Percentiles rank a stretch among this genome's conserved stretches.
phyloP scores from a whole-genome alignment of 2,888 invertebrate genomes.

The Rhodophaea formosa region DNA sequence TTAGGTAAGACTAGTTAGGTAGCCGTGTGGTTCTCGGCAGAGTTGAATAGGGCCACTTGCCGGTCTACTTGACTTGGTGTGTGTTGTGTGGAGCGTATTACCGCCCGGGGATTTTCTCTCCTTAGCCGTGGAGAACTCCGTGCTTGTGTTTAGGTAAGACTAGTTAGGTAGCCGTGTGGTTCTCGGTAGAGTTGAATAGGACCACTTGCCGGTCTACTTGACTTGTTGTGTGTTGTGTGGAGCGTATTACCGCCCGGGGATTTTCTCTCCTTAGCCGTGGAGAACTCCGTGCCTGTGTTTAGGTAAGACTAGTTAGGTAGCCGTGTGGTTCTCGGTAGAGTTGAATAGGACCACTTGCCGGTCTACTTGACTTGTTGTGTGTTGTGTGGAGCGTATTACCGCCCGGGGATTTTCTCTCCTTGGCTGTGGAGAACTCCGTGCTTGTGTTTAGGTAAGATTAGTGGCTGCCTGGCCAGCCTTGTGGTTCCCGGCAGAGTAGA shows the following conservation, averaged over 20 bases:
- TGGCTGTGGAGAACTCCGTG: slow-evolving; percentile 90
- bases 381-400: too few species aligned
- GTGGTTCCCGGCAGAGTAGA: slow-evolving; percentile 13
- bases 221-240: too few species aligned
- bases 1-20: too few species aligned
- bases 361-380: too few species aligned
- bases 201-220: too few species aligned
- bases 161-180: too few species aligned
- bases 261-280: slow-evolving; percentile 92
- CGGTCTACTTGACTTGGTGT: too few species aligned
- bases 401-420: slow-evolving; percentile 88
- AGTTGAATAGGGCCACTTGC: too few species aligned
- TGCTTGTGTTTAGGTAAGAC: slow-evolving; percentile 82
- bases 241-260: slow-evolving; percentile 76
- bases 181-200: slow-evolving; percentile 10
- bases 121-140: slow-evolving; percentile 90
- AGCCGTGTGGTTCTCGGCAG: slow-evolving; percentile 12
- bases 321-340: slow-evolving; percentile 11
- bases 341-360: too few species aligned
- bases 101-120: slow-evolving; percentile 88
- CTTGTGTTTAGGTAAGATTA: slow-evolving; percentile 82
- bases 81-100: too few species aligned
- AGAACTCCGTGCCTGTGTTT: slow-evolving; percentile 86
- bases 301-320: too few species aligned
- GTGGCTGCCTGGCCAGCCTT: too few species aligned